phyloP scores from a whole-genome alignment of 1,140 invertebrate genomes.

The Sitobion miscanthi region DNA sequence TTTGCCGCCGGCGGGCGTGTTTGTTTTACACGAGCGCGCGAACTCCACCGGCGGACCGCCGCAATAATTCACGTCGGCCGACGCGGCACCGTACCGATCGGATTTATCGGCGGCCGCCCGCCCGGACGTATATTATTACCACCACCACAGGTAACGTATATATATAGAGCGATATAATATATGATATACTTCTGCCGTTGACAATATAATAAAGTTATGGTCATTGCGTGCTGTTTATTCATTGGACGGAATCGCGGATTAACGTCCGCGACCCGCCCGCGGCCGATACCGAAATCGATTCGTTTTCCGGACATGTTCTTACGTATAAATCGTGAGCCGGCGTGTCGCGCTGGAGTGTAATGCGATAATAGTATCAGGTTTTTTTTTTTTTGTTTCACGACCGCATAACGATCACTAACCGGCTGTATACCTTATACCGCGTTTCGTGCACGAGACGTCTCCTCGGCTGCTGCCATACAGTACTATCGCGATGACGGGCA shows the following conservation, averaged over 20 bases:
- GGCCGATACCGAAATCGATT: neutral
- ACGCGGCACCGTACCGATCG: neutral
- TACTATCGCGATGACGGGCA: too few relatives aligned
- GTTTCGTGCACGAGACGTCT: too few relatives aligned
- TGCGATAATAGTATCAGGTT: neutral
- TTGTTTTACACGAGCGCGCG: neutral
- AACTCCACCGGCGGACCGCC: neutral
- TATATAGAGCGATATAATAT: neutral
- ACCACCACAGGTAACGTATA: neutral
- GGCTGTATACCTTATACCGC: too few relatives aligned
- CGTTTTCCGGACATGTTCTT: neutral
- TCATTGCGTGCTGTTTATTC: neutral
- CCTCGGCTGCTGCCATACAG: too few relatives aligned
- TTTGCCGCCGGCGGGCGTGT: neutral
- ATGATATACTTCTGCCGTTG: neutral
- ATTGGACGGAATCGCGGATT: neutral
- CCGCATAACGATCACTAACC: too few relatives aligned
- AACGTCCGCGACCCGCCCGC: neutral
- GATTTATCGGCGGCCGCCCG: neutral
- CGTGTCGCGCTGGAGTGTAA: neutral
- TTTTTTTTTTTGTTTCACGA: neutral
- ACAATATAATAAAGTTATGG: conserved; percentile 4
- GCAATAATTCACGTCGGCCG: neutral
- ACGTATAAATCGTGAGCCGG: neutral
- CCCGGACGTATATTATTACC: neutral